These are phyloP conservation scores for Alectoris magna DNA, from an alignment of 2,797 vertebrate species.

Conservation along the genomic window DNA sequence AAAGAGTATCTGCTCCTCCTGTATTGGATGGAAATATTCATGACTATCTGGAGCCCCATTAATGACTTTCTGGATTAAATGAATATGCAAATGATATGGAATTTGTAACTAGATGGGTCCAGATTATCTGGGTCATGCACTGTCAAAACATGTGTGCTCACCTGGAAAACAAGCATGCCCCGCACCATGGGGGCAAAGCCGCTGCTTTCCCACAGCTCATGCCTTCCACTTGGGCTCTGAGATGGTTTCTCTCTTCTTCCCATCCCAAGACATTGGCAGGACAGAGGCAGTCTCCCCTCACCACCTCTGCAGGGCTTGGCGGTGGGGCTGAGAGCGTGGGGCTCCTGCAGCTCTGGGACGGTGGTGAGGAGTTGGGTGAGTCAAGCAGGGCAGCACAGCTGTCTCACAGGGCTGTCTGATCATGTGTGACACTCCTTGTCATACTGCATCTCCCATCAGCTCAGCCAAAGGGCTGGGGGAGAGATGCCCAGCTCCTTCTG, in stretches of 20 bases:
- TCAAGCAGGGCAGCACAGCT: background rate
- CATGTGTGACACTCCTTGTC: background rate
- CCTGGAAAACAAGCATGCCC: background rate
- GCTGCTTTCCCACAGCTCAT: background rate
- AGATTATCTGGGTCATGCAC: background rate
- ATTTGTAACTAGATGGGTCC: background rate
- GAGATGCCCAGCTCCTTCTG: background rate
- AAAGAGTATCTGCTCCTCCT: slow-evolving; percentile 2
- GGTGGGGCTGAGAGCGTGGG: background rate
- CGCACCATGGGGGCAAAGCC: fast-evolving
- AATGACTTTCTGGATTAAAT: slow-evolving; percentile 26
- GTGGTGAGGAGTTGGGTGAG: background rate
- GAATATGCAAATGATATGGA: background rate
- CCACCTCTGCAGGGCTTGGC: background rate
- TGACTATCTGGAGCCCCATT: background rate
- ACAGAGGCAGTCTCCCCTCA: background rate
- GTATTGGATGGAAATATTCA: slow-evolving; percentile 28
- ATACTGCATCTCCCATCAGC: background rate
- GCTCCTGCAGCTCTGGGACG: background rate
- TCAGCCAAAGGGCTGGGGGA: background rate
- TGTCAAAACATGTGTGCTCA: fast-evolving
- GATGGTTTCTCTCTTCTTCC: background rate
- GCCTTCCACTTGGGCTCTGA: background rate
- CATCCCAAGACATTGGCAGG: fast-evolving
- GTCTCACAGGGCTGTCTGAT: background rate